Evolutionary conservation across 2,113 vertebrate genomes (phyloP).

Genomic region (Martes martes): DNA sequence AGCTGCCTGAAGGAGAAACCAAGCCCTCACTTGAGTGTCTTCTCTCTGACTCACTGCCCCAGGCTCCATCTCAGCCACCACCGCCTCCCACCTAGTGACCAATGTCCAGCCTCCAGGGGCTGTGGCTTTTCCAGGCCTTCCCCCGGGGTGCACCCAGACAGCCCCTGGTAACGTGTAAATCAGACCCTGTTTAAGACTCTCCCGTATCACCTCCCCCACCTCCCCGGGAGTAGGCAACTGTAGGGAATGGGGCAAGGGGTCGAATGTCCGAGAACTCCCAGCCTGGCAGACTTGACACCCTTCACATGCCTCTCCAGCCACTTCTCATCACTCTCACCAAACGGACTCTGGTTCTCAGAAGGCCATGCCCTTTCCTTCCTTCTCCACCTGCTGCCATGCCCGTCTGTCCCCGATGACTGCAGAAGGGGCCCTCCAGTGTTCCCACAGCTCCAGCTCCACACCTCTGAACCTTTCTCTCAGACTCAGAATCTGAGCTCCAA

Average conservation of each 20-base stretch:
- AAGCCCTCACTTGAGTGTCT: not conserved
- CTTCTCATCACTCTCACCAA: not conserved
- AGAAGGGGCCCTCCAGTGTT: not conserved
- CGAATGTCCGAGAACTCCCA: not conserved
- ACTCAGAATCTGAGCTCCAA: not conserved
- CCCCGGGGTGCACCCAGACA: not conserved
- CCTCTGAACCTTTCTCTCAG: not conserved
- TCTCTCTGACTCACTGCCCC: not conserved
- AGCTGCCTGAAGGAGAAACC: too few relatives aligned
- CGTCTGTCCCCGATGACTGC: not conserved
- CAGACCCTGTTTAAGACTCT: not conserved
- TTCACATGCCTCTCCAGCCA: not conserved
- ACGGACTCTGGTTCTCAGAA: not conserved
- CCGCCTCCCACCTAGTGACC: not conserved
- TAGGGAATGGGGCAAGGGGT: not conserved
- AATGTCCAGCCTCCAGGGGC: not conserved
- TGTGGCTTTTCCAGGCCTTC: not conserved
- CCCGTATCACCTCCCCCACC: rapidly evolving
- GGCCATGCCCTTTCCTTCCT: not conserved
- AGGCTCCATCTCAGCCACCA: not conserved
- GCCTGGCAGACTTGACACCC: not conserved
- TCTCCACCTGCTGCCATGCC: not conserved
- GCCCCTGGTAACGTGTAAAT: not conserved
- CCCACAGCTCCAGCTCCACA: not conserved
- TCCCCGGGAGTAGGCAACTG: not conserved